A percentile compares a stretch with the other conserved stretches of the same genome.
phyloP scores from a whole-genome alignment of 2,797 vertebrate genomes.

The Tachyglossus aculeatus region DNA sequence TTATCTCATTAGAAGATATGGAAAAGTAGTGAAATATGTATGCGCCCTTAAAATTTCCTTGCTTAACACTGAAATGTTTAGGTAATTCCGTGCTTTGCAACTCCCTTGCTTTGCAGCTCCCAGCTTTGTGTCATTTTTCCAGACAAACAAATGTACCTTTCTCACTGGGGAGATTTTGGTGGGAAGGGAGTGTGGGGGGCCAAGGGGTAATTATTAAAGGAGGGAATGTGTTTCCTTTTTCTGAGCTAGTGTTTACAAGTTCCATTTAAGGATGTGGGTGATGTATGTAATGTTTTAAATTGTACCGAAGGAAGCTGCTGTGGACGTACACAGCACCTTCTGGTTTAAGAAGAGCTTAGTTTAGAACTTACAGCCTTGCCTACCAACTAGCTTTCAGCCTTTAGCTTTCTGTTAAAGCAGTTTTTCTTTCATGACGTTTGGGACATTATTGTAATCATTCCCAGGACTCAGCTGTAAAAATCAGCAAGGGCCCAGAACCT shows the following conservation, averaged over 20 bases:
- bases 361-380: too few species aligned
- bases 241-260: conserved; percentile 3
- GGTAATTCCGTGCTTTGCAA: conserved; percentile 9
- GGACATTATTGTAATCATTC: too few species aligned
- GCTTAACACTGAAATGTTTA: conserved; percentile 16
- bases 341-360: too few species aligned
- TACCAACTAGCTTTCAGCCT: too few species aligned
- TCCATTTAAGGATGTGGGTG: conserved; percentile 1
- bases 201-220: too few species aligned
- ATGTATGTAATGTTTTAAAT: not conserved
- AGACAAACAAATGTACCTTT: not conserved
- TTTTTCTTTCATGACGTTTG: too few species aligned
- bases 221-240: not conserved
- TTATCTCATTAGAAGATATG: conserved; percentile 22
- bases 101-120: not conserved
- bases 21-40: conserved; percentile 1
- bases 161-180: not conserved
- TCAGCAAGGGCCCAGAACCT: too few species aligned
- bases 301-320: not conserved
- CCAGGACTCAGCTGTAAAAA: too few species aligned
- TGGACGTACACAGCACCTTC: too few species aligned
- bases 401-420: too few species aligned
- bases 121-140: conserved; percentile 19
- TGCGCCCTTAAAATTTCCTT: conserved; percentile 15
- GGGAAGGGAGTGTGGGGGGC: too few species aligned